phyloP scores from a whole-genome alignment of 2,113 vertebrate species.

The Salvelinus alpinus region DNA sequence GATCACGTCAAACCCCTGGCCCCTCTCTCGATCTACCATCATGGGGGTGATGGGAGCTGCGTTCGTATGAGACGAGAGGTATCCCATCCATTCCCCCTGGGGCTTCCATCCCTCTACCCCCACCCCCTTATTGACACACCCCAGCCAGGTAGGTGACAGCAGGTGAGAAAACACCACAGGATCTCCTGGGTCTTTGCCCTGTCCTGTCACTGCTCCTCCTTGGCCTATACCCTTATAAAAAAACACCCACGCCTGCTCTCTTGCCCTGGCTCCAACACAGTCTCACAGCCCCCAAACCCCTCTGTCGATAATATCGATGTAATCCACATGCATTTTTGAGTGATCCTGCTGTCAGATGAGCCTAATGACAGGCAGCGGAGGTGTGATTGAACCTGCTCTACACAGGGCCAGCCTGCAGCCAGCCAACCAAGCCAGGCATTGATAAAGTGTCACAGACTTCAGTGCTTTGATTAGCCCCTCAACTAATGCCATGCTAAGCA shows the following conservation, averaged over 20 bases:
- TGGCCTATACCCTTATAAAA: background rate
- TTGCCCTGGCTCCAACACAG: conserved; percentile 58
- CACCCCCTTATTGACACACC: conserved; percentile 13
- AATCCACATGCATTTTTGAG: conserved; percentile 83
- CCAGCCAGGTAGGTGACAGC: conserved; percentile 48
- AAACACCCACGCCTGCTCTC: conserved; percentile 14
- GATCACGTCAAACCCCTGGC: conserved; percentile 60
- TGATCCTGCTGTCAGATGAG: conserved; percentile 78
- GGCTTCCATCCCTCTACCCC: conserved; percentile 34
- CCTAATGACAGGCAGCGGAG: conserved; percentile 71
- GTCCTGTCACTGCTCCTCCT: background rate
- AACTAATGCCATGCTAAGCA: conserved; percentile 87
- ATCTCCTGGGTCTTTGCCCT: conserved; percentile 6
- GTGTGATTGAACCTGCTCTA: conserved; percentile 75
- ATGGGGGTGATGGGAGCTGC: conserved; percentile 45
- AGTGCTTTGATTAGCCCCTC: conserved; percentile 85
- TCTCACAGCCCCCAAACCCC: conserved; percentile 72
- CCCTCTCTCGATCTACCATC: conserved; percentile 27
- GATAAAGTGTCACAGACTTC: conserved; percentile 92
- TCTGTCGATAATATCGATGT: conserved; percentile 87
- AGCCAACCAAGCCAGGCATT: conserved; percentile 77
- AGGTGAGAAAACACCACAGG: conserved; percentile 40
- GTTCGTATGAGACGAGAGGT: conserved; percentile 49
- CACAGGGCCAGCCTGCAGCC: conserved; percentile 67
- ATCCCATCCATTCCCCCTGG: conserved; percentile 37